Evolutionary conservation across 1,140 invertebrate species (phyloP).

Genomic region (Carposina sasakii): DNA sequence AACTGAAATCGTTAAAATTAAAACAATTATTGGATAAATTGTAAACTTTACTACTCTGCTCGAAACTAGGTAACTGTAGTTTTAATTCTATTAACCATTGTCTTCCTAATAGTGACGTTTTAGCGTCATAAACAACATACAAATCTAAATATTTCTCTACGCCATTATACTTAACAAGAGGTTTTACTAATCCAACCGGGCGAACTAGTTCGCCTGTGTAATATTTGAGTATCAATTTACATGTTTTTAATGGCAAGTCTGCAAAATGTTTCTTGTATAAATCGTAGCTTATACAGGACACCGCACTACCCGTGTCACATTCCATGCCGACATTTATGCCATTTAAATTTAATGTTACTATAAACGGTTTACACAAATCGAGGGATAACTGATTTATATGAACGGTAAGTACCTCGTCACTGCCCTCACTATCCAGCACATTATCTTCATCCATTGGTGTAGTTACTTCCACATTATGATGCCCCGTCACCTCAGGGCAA

Average conservation of each 20-base stretch:
- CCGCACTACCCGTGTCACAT: constrained; percentile 1
- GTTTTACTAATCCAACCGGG: not conserved
- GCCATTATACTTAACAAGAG: not conserved
- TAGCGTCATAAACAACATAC: not conserved
- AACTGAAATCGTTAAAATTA: constrained; percentile 2
- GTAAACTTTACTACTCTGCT: not conserved
- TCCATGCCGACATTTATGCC: constrained; percentile 1
- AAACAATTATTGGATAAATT: not conserved
- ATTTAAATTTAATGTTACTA: not conserved
- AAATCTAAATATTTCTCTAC: constrained; percentile 5
- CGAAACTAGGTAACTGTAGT: not conserved
- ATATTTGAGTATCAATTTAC: not conserved
- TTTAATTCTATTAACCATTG: not conserved
- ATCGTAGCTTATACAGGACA: constrained; percentile 2
- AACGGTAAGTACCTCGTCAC: constrained; percentile 6
- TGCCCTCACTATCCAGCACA: not conserved
- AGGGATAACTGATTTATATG: not conserved
- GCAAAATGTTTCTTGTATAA: not conserved
- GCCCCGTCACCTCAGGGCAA: not conserved
- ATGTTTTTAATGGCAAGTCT: not conserved
- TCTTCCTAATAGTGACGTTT: constrained; percentile 1
- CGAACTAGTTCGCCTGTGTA: constrained; percentile 1
- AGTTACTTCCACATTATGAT: not conserved
- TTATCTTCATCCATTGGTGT: not conserved
- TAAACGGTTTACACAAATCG: not conserved